These are phyloP conservation scores for Dicrurus megarhynchus DNA, from an alignment of 2,113 vertebrate genomes.

Conservation along the genomic window DNA sequence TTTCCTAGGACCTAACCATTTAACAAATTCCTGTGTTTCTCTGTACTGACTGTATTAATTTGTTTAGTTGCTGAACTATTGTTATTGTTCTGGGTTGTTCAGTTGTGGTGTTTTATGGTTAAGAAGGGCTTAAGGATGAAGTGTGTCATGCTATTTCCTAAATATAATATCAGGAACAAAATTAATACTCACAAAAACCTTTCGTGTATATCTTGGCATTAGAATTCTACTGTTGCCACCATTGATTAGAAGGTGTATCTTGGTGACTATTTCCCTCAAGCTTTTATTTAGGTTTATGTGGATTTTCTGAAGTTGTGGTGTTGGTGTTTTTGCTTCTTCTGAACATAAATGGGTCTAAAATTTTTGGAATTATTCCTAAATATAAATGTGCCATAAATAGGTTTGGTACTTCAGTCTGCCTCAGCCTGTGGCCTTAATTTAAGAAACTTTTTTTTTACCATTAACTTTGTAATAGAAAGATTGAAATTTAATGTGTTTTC, in stretches of 20 bases:
- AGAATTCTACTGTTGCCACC: conserved; percentile 20
- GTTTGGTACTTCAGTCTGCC: conserved; percentile 53
- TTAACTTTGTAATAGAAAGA: background rate
- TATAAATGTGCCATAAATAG: background rate
- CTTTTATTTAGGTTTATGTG: conserved; percentile 7
- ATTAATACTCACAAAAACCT: conserved; percentile 10
- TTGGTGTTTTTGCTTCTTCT: conserved; percentile 1
- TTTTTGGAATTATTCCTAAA: background rate
- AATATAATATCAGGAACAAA: conserved; percentile 57
- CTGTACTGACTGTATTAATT: conserved; percentile 24
- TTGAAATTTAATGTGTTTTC: conserved; percentile 28
- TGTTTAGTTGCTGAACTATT: background rate
- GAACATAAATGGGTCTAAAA: background rate
- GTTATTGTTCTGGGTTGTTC: conserved; percentile 15
- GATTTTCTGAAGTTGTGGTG: background rate
- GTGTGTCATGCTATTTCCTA: conserved; percentile 99
- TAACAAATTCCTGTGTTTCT: conserved; percentile 20
- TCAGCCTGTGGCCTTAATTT: conserved; percentile 75
- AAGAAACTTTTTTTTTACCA: conserved; percentile 49
- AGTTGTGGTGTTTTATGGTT: conserved; percentile 44
- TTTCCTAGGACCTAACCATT: conserved; percentile 16
- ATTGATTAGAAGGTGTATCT: background rate
- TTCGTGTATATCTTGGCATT: background rate
- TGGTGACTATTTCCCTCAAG: background rate
- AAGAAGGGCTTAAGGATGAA: conserved; percentile 81